A percentile compares a stretch with the other conserved stretches of the same genome.
phyloP scores from a whole-genome alignment of 2,888 invertebrate genomes.

The Aricia artaxerxes region DNA sequence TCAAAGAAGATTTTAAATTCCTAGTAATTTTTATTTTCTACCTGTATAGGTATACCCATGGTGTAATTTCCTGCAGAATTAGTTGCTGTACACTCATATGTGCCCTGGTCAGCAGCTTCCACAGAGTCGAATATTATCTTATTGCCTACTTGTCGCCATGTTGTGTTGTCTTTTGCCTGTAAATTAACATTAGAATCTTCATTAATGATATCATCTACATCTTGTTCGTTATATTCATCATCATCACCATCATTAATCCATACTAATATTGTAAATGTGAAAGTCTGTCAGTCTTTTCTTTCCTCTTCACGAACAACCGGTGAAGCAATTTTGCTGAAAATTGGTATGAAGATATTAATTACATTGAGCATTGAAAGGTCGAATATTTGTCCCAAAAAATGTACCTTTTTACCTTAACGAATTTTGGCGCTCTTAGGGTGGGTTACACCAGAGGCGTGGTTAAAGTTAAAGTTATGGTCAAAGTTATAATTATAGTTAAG shows the following conservation, averaged over 20 bases:
- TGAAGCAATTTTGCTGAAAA: too few species aligned
- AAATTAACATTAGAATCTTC: not conserved
- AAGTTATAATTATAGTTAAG: too few species aligned
- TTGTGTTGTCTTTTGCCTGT: conserved; percentile 40
- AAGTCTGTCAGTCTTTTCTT: not conserved
- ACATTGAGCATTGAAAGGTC: too few species aligned
- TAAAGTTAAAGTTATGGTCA: too few species aligned
- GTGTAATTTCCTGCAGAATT: conserved; percentile 55
- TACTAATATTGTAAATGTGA: not conserved
- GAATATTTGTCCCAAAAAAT: too few species aligned
- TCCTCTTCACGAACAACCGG: too few species aligned
- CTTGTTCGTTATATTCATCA: not conserved
- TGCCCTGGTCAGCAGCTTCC: conserved; percentile 54
- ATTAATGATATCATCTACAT: not conserved
- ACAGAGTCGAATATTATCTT: conserved; percentile 54
- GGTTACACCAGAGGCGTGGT: too few species aligned
- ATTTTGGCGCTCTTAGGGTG: too few species aligned
- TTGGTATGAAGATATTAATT: too few species aligned
- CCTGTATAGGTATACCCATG: conserved; percentile 53
- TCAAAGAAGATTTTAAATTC: not conserved
- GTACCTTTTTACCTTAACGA: too few species aligned
- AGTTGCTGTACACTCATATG: conserved; percentile 59
- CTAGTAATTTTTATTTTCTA: conserved; percentile 42
- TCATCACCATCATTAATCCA: not conserved
- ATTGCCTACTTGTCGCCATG: conserved; percentile 53